Percentiles rank a stretch among this genome's conserved stretches.
These are phyloP conservation scores for Neoaliturus tenellus DNA, from an alignment of 2,888 invertebrate species.

Conservation along the genomic window DNA sequence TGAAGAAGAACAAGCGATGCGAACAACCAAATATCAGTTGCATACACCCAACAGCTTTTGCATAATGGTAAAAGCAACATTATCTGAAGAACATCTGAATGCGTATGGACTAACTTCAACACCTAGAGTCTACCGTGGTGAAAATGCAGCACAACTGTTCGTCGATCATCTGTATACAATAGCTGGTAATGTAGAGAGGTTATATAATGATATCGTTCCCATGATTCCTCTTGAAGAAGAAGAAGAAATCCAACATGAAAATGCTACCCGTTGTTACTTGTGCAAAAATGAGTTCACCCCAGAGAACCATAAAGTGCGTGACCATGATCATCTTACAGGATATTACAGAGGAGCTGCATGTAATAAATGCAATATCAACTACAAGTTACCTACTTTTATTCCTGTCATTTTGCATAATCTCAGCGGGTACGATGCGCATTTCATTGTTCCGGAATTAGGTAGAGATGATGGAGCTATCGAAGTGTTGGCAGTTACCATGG, in stretches of 20 bases:
- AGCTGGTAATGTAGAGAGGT: not conserved
- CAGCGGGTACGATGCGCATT: not conserved
- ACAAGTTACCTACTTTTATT: conserved; percentile 22
- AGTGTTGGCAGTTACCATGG: not conserved
- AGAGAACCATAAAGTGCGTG: not conserved
- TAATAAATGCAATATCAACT: conserved; percentile 17
- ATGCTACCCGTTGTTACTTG: not conserved
- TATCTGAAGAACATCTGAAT: conserved; percentile 22
- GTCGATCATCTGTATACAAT: conserved; percentile 27
- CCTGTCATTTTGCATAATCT: not conserved
- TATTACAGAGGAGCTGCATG: not conserved
- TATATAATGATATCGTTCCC: not conserved
- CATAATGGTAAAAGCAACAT: not conserved
- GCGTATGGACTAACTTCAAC: not conserved
- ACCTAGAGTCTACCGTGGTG: conserved; percentile 6
- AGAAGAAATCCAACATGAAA: not conserved
- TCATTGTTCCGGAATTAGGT: conserved; percentile 1
- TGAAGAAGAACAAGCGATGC: not conserved
- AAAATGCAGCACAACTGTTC: conserved; percentile 1
- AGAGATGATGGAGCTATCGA: not conserved
- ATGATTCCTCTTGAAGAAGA: not conserved
- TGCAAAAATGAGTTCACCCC: not conserved
- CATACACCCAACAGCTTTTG: conserved; percentile 28
- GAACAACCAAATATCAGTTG: not conserved
- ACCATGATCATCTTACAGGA: conserved; percentile 27